Evolutionary conservation across 2,797 vertebrate genomes (phyloP).

Genomic region (Phaenicophaeus curvirostris): DNA sequence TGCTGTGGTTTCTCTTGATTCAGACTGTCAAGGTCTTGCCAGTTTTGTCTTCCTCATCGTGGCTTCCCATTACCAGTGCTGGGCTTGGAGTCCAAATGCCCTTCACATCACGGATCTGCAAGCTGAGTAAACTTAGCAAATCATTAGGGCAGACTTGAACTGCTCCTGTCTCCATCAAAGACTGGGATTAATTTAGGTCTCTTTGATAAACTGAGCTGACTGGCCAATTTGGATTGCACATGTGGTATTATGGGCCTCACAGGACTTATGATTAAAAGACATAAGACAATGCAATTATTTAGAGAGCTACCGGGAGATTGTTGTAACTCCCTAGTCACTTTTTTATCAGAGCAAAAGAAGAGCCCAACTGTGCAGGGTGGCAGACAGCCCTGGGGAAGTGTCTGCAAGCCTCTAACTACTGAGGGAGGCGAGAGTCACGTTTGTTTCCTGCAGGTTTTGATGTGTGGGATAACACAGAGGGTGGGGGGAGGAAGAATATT

Average conservation of each 20-base stretch:
- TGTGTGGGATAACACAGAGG: not conserved
- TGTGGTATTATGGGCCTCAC: not conserved
- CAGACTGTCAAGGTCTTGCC: not conserved
- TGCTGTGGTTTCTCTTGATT: not conserved
- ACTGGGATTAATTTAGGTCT: slow-evolving; percentile 46
- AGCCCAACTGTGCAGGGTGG: not conserved
- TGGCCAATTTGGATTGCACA: slow-evolving; percentile 27
- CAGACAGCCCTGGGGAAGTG: not conserved
- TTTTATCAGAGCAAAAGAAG: slow-evolving; percentile 9
- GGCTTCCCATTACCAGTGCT: not conserved
- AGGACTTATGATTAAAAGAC: slow-evolving; percentile 26
- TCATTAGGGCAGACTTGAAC: slow-evolving; percentile 37
- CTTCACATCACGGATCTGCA: slow-evolving; percentile 21
- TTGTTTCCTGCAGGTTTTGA: not conserved
- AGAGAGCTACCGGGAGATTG: slow-evolving; percentile 8
- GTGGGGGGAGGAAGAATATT: not conserved
- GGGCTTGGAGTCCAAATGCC: not conserved
- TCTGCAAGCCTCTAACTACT: not conserved
- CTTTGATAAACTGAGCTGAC: slow-evolving; percentile 58
- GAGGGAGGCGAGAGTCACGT: rapidly evolving
- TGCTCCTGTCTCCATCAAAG: slow-evolving; percentile 30
- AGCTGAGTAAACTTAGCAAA: slow-evolving; percentile 53
- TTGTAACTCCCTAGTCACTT: not conserved
- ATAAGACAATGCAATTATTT: slow-evolving; percentile 24
- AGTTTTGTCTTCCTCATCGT: not conserved